phyloP scores from a whole-genome alignment of 1,140 invertebrate species.

The Scylla paramamosain region DNA sequence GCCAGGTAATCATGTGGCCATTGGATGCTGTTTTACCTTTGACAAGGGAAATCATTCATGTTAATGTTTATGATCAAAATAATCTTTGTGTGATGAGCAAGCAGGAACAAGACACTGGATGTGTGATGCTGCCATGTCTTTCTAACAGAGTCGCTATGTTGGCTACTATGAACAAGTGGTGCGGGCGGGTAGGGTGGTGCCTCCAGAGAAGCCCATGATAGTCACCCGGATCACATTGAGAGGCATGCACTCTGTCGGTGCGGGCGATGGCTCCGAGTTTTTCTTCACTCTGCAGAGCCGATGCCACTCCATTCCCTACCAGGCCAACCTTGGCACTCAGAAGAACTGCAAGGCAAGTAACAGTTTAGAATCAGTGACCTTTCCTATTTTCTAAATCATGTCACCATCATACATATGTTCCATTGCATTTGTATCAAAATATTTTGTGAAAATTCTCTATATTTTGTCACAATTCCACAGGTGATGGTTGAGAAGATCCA shows the following conservation, averaged over 20 bases:
- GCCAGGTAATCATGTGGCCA: constrained; percentile 69
- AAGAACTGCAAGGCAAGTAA: constrained; percentile 81
- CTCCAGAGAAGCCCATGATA: constrained; percentile 80
- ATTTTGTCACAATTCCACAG: not conserved
- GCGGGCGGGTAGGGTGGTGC: constrained; percentile 80
- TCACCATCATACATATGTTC: constrained; percentile 52
- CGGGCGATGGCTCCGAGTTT: constrained; percentile 82
- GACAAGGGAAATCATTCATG: too few species aligned
- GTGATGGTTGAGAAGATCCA: constrained; percentile 62
- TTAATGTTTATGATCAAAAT: too few species aligned
- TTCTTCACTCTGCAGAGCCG: constrained; percentile 80
- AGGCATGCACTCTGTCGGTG: constrained; percentile 80
- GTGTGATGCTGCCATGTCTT: not conserved
- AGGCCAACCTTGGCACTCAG: constrained; percentile 80
- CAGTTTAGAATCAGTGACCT: not conserved
- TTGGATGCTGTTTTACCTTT: too few species aligned
- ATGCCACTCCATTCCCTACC: constrained; percentile 79
- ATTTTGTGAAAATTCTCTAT: not conserved
- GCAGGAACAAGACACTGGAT: too few species aligned
- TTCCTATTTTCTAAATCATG: not conserved
- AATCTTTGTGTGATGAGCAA: too few species aligned
- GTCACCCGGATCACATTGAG: constrained; percentile 80
- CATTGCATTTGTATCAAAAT: too few species aligned
- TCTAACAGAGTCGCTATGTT: constrained; percentile 82
- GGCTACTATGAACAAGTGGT: constrained; percentile 83